Conservation (phyloP, 2,113 vertebrate genomes). For the Dermatemys mawii region DNA sequence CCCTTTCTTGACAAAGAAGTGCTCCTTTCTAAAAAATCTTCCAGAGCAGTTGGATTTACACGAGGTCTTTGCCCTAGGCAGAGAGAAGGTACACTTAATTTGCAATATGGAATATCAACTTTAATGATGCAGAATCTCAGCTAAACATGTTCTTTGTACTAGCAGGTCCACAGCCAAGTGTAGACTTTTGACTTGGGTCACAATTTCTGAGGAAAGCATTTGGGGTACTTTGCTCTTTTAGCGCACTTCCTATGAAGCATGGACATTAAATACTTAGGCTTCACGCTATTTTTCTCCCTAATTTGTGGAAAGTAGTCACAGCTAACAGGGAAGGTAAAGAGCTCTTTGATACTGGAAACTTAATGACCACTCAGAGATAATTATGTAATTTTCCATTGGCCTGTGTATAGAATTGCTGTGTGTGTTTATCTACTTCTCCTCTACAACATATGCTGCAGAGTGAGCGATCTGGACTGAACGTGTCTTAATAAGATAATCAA, state of each 20-base stretch:
- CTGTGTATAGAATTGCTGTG: background rate
- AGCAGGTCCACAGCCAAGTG: background rate
- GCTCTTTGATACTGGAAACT: background rate
- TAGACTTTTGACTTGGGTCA: background rate
- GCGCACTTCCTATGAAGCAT: background rate
- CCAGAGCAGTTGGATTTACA: rapidly evolving
- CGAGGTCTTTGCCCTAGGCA: rapidly evolving
- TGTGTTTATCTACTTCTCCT: background rate
- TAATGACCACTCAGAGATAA: background rate
- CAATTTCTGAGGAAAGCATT: background rate
- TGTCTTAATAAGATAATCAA: background rate
- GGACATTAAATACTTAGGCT: background rate
- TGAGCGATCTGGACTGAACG: background rate
- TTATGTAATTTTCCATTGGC: background rate
- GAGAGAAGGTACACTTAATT: background rate
- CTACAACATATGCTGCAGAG: rapidly evolving
- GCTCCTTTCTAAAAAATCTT: rapidly evolving
- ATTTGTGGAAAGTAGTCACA: background rate
- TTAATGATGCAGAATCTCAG: too few species aligned
- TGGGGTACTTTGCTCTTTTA: background rate
- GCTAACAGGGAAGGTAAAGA: background rate
- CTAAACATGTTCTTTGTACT: background rate
- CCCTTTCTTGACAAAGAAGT: background rate
- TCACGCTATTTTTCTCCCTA: background rate
- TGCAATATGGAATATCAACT: background rate